Conservation (phyloP, 2,888 invertebrate genomes). For the Congeria kusceri region DNA sequence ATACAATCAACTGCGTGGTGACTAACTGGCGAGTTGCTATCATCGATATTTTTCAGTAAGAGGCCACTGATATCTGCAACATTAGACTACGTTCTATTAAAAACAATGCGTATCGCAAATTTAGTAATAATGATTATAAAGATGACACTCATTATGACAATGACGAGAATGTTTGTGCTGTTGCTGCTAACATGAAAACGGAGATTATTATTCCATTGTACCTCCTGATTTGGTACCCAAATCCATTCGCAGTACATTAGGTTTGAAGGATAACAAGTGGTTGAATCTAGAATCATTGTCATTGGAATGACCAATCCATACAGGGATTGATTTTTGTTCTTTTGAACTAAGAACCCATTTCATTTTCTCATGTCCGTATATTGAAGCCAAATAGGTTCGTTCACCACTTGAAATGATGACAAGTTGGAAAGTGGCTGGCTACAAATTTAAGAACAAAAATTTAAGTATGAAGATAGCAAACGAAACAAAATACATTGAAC, state of each 20-base stretch:
- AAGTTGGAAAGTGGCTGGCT: slow-evolving; percentile 22
- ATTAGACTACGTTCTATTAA: not conserved
- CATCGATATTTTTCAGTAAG: slow-evolving; percentile 4
- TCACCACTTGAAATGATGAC: slow-evolving; percentile 9
- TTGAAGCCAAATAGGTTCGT: slow-evolving; percentile 1
- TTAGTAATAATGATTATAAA: too few relatives aligned
- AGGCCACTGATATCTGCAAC: slow-evolving; percentile 11
- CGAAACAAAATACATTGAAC: too few relatives aligned
- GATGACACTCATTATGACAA: too few relatives aligned
- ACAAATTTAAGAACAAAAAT: not conserved
- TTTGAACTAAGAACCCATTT: slow-evolving; percentile 8
- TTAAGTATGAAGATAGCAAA: too few relatives aligned
- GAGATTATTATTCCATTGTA: too few relatives aligned
- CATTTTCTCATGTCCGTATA: slow-evolving; percentile 18
- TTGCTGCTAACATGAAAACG: too few relatives aligned
- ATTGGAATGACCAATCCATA: slow-evolving; percentile 11
- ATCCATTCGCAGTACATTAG: not conserved
- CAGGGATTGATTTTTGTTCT: not conserved
- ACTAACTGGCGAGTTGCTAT: not conserved
- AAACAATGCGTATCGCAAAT: too few relatives aligned
- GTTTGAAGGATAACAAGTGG: slow-evolving; percentile 2
- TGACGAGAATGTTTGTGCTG: too few relatives aligned
- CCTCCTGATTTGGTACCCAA: too few relatives aligned
- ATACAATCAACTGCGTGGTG: slow-evolving; percentile 20
- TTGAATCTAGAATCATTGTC: not conserved